Conservation (phyloP, 2,888 invertebrate genomes). For the Scaptomyza parva region DNA sequence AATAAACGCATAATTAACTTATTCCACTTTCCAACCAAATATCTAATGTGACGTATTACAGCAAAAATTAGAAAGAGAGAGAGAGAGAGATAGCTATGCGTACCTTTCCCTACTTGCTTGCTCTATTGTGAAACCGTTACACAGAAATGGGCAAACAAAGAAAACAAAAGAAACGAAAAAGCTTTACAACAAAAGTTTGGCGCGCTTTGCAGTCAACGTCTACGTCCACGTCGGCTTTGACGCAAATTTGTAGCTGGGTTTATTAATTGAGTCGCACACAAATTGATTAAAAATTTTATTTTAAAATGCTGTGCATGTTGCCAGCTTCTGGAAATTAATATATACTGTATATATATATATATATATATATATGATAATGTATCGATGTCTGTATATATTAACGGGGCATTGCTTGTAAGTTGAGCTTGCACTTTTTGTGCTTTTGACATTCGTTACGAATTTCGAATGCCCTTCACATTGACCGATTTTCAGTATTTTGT, state of each 20-base stretch:
- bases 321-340: conserved; percentile 30
- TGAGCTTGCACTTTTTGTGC: conserved; percentile 4
- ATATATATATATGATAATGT: background rate
- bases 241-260: conserved; percentile 22
- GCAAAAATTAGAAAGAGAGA: background rate
- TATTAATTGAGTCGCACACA: conserved; percentile 47
- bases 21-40: no score
- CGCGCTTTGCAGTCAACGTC: conserved; percentile 8
- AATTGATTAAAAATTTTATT: conserved; percentile 65
- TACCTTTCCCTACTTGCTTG: background rate
- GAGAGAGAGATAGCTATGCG: background rate
- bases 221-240: conserved; percentile 10
- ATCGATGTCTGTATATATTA: background rate
- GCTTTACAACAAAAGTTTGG: conserved; percentile 20
- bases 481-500: conserved; percentile 30
- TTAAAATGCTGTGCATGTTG: conserved; percentile 54
- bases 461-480: conserved; percentile 58
- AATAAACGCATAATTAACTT: background rate
- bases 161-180: conserved; percentile 18
- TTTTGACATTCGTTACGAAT: conserved; percentile 6
- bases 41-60: background rate
- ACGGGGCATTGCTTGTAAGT: background rate
- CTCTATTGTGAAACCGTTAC: conserved; percentile 8
- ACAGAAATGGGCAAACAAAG: conserved; percentile 4
- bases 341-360: background rate